phyloP scores from a whole-genome alignment of 2,797 vertebrate species.

The Acrossocheilus fasciatus region DNA sequence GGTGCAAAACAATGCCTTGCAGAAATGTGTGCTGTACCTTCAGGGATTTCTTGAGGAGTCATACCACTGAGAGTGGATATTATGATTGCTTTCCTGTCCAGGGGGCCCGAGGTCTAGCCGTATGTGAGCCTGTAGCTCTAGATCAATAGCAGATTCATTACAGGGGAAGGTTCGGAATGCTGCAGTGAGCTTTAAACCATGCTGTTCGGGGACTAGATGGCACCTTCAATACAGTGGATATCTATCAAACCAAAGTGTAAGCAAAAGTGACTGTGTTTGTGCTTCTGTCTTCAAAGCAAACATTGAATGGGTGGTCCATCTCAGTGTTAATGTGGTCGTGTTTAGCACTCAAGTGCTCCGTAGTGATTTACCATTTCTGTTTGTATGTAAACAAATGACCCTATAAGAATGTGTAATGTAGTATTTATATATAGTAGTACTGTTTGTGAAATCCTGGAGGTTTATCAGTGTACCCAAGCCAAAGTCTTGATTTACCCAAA shows the following conservation, averaged over 20 bases:
- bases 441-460: not conserved
- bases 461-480: not conserved
- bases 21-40: slow-evolving; percentile 40
- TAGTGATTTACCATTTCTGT: not conserved
- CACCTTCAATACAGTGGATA: slow-evolving; percentile 19
- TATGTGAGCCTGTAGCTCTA: slow-evolving; percentile 24
- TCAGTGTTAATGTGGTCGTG: not conserved
- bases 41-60: slow-evolving; percentile 32
- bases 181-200: slow-evolving; percentile 33
- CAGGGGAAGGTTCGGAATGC: slow-evolving; percentile 35
- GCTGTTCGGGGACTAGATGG: slow-evolving; percentile 27
- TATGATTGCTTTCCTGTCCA: slow-evolving; percentile 43
- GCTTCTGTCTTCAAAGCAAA: not conserved
- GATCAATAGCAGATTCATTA: slow-evolving; percentile 60
- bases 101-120: slow-evolving; percentile 19
- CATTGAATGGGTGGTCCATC: not conserved
- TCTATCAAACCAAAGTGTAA: slow-evolving; percentile 11
- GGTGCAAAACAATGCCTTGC: slow-evolving; percentile 39
- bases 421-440: not conserved
- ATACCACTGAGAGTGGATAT: slow-evolving; percentile 34
- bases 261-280: slow-evolving; percentile 9
- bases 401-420: not conserved
- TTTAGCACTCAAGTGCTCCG: not conserved
- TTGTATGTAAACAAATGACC: not conserved
- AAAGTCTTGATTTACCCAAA: slow-evolving; percentile 8